Evolutionary conservation across 2,113 vertebrate species (phyloP), one percentile per base, ranked within the genome.

Genomic region (Tringa solitaria): DNA sequence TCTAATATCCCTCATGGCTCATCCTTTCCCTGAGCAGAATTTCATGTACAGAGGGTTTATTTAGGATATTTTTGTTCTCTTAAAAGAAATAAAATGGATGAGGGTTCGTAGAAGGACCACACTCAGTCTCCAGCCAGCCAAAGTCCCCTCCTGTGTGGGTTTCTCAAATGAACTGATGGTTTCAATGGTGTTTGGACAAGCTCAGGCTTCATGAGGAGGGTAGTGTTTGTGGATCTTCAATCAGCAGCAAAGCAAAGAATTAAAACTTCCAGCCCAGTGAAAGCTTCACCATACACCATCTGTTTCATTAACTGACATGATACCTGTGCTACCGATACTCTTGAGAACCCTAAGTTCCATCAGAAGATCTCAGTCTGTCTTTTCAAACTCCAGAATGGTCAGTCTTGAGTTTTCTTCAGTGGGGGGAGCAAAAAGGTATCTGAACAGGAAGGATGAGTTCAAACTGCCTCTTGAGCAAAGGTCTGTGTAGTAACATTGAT

Each of bases 61-160:
- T 80, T 77, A 23, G 33, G 33, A 53, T 12, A 23, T 50, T 45
- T 86, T 46, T 56, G 6, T 35, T 48, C 5, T 54, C n/a, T 59
- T 56, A 27, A 14, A 51, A 89, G 72, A 63, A 76, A 17, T 5
- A 46, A 63, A 68, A 72, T 23, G 19, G 5, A 14, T 64, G 17
- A 56, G 54, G 41, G 41, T 41, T 41, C 41, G 14, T 14, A 41
- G 41, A 60, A 81, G 45, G 27, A 74, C 10, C 32, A 39, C 0
- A 0, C 24, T 46, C 21, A 54, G 9, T 24, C 9, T 86, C 51
- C 27, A 89, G 56, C 17, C 33, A 79, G 33, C 8, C 51, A 60
- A 23, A 65, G 16, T 76, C 26, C 21, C 5, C 14, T 67, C 1
- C 0, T 35, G 27, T 0, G 1, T 41, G 48, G 21, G 26, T 80